Conservation (phyloP, 2,113 vertebrate species). For the Poeciliopsis prolifica region DNA sequence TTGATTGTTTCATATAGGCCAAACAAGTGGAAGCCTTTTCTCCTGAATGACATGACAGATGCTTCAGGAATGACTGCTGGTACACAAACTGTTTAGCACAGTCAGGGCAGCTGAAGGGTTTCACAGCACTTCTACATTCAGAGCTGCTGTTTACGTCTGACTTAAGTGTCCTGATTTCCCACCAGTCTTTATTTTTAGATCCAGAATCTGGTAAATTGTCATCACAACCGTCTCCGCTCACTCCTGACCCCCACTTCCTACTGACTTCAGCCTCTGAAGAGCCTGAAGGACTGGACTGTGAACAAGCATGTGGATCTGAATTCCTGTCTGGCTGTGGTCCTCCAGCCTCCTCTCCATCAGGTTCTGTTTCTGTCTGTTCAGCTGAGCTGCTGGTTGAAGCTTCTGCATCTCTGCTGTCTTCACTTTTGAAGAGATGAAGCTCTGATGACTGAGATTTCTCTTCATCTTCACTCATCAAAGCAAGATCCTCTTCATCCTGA, state of each 20-base stretch:
- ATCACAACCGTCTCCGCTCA: not conserved
- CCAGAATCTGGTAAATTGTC: not conserved
- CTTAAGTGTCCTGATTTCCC: not conserved
- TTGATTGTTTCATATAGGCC: not conserved
- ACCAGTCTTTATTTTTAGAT: not conserved
- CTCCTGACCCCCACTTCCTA: not conserved
- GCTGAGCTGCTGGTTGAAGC: constrained; percentile 1
- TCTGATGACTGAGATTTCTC: constrained; percentile 12
- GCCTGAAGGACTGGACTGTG: not conserved
- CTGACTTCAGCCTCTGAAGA: constrained; percentile 7
- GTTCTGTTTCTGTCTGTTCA: constrained; percentile 5
- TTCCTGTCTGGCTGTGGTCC: constrained; percentile 1
- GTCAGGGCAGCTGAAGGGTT: not conserved
- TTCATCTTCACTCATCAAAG: constrained; percentile 1
- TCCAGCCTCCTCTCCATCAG: not conserved
- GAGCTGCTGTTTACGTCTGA: not conserved
- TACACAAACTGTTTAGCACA: not conserved
- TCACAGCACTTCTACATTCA: not conserved
- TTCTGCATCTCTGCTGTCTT: not conserved
- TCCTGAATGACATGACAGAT: constrained; percentile 1
- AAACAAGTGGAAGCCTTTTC: not conserved
- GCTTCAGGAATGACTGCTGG: not conserved
- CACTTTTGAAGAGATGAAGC: constrained; percentile 14
- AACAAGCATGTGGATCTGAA: not conserved
- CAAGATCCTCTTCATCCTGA: not conserved